These are phyloP conservation scores for Hypercompe scribonia DNA, from an alignment of 2,888 invertebrate genomes.

Conservation along the genomic window DNA sequence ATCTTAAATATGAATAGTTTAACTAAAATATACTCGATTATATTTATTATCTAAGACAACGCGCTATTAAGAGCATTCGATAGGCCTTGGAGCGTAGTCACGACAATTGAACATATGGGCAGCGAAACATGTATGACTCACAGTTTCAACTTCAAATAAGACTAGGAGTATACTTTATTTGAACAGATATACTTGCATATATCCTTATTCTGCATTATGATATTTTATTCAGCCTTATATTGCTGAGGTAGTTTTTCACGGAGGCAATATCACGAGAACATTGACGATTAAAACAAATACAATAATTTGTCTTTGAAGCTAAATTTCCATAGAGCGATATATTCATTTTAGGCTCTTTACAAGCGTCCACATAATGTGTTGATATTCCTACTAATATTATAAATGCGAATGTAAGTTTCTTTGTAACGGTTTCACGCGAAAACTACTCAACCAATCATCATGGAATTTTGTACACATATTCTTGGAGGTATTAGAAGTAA, in stretches of 20 bases:
- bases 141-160: slow-evolving; percentile 45
- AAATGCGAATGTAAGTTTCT: too few species aligned
- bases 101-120: slow-evolving; percentile 74
- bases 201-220: not conserved
- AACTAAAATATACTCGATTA: not conserved
- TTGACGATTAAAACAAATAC: not conserved
- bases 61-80: slow-evolving; percentile 32
- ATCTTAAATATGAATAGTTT: not conserved
- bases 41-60: slow-evolving; percentile 25
- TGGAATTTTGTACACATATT: too few species aligned
- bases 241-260: not conserved
- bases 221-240: not conserved
- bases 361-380: not conserved
- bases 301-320: not conserved
- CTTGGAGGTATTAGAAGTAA: too few species aligned
- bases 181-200: not conserved
- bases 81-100: slow-evolving; percentile 53
- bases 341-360: not conserved
- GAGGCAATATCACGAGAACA: not conserved
- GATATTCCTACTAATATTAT: too few species aligned
- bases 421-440: too few species aligned
- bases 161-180: slow-evolving; percentile 16
- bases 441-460: too few species aligned
- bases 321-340: not conserved
- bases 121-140: slow-evolving; percentile 67